Evolutionary conservation across 2,797 vertebrate genomes (phyloP), one percentile per base, ranked within the genome.

Genomic region (Aratinga solstitialis): DNA sequence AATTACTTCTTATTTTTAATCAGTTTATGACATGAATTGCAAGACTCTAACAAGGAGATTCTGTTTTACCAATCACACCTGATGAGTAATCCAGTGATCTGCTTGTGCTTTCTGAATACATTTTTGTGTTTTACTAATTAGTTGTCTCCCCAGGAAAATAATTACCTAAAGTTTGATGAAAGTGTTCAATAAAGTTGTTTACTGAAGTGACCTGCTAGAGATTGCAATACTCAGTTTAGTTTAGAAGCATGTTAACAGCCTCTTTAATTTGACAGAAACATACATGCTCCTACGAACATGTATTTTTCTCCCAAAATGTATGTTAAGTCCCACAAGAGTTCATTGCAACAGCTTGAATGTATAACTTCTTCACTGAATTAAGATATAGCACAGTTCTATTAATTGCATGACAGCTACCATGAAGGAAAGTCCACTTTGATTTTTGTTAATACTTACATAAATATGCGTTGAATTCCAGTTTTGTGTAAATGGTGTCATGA

Each of bases 1-100:
- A 96, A 86, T 92, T 76, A 48, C 83, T 96, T 97, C 56, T 97
- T 95, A 78, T 78, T 96, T 97, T 95, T 92, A 94, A 96, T 96
- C 83, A 93, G 38, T 95, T 97, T 90, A 87, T 94, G 79, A 88
- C 47, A 94, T 94, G 93, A 94, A 74, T 78, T 90, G 72, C 32
- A 93, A 93, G 69, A 16, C 72, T 92, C 94, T 95, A 76, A 93
- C 94, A 92, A 93, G 45, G 63, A 97, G 26, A 71, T 83, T 95
- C 76, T 94, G 47, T 88, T 96, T 94, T 93, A 93, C 88, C 89
- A 91, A 62, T 92, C 95, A 83, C 42, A 90, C 32, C 91, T 96
- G 72, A 87, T 42, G 34, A 91, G 27, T 92, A 94, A 97, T 89
- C 93, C 89, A 88, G 58, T 94, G 83, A 94, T 91, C 91, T 96